A percentile compares a stretch with the other conserved stretches of the same genome.
Evolutionary conservation across 2,888 invertebrate genomes (phyloP).

Genomic region (Raillietiella orientalis): DNA sequence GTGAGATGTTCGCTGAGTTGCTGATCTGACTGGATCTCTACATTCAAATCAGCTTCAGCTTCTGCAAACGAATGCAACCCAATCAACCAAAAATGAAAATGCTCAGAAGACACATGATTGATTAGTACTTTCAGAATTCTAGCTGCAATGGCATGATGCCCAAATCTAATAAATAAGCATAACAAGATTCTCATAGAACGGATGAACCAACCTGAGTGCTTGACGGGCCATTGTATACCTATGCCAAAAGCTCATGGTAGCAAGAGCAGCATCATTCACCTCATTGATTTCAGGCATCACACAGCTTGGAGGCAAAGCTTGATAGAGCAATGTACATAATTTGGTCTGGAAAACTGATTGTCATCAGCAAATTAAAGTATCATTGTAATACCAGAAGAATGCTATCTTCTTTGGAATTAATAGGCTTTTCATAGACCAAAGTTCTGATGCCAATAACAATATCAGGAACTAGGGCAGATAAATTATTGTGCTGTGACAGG

Average conservation of each 20-base stretch:
- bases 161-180: slow-evolving; percentile 24
- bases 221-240: slow-evolving; percentile 59
- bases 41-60: slow-evolving; percentile 13
- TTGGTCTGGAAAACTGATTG: slow-evolving; percentile 27
- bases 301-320: slow-evolving; percentile 34
- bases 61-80: slow-evolving; percentile 24
- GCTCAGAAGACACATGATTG: slow-evolving; percentile 44
- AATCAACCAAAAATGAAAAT: slow-evolving; percentile 56
- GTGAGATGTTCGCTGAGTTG: slow-evolving; percentile 15
- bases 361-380: no score
- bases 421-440: no score
- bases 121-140: slow-evolving; percentile 25
- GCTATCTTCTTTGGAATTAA: no score
- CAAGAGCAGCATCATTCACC: slow-evolving; percentile 20
- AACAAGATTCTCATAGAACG: background rate
- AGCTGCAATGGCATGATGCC: slow-evolving; percentile 37
- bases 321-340: slow-evolving; percentile 47
- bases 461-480: no score
- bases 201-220: slow-evolving; percentile 22
- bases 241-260: slow-evolving; percentile 35
- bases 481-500: no score
- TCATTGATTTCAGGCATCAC: slow-evolving; percentile 24
- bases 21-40: no score
- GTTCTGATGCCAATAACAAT: no score
- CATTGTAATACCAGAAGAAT: no score